Percentiles rank a stretch among this genome's conserved stretches.
phyloP scores from a whole-genome alignment of 1,140 invertebrate genomes.

The Dolichoris vasculosae region DNA sequence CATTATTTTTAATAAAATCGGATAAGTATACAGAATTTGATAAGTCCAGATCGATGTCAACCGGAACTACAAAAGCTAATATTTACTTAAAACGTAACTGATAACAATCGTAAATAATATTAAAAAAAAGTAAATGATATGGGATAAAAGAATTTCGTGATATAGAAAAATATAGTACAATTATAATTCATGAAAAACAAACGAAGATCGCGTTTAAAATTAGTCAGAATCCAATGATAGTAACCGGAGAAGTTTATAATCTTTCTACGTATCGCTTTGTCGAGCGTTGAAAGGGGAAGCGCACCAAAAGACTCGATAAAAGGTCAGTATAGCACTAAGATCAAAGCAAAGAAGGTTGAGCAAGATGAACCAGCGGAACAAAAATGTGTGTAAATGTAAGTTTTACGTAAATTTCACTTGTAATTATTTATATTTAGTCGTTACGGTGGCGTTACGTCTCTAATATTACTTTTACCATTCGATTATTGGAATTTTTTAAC shows the following conservation, averaged over 20 bases:
- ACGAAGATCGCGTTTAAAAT: background rate
- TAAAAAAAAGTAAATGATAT: too few relatives aligned
- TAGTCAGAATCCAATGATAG: constrained; percentile 11
- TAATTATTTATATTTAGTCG: background rate
- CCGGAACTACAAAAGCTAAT: too few relatives aligned
- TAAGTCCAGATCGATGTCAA: background rate
- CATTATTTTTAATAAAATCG: too few relatives aligned
- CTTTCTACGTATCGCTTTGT: constrained; percentile 3
- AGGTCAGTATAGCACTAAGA: constrained; percentile 44
- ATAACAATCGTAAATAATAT: too few relatives aligned
- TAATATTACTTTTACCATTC: too few relatives aligned
- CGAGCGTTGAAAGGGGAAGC: background rate
- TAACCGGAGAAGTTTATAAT: constrained; percentile 20
- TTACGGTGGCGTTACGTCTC: background rate
- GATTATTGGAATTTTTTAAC: background rate
- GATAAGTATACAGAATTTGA: too few relatives aligned
- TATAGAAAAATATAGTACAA: constrained; percentile 2
- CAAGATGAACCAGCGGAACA: constrained; percentile 39
- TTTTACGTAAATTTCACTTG: background rate
- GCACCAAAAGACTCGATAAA: constrained; percentile 33
- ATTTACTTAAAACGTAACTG: too few relatives aligned
- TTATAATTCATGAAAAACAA: background rate
- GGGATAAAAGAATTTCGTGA: background rate
- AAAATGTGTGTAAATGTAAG: constrained; percentile 46
- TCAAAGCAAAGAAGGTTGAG: constrained; percentile 26